Evolutionary conservation across 2,888 invertebrate species (phyloP).

Genomic region (Dasysyrphus albostriatus): DNA sequence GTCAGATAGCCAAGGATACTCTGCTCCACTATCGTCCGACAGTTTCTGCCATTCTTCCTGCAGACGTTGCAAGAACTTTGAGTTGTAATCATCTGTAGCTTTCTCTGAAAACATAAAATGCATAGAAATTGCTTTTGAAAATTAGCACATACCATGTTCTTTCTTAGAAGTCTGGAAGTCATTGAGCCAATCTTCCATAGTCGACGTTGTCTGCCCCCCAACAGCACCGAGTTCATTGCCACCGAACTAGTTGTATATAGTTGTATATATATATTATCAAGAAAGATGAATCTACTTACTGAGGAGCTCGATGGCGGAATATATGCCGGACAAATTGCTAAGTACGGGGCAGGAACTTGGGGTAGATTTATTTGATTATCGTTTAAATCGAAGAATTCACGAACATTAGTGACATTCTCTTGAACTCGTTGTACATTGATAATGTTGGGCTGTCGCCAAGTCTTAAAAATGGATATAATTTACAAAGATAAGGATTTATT

Average conservation of each 20-base stretch:
- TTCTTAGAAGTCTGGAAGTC: constrained; percentile 86
- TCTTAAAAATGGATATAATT: constrained; percentile 58
- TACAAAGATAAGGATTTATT: background rate
- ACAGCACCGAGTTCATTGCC: constrained; percentile 84
- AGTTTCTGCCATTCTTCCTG: constrained; percentile 92
- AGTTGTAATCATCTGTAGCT: constrained; percentile 86
- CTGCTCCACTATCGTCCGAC: constrained; percentile 83
- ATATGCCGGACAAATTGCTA: constrained; percentile 77
- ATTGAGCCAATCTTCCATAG: constrained; percentile 82
- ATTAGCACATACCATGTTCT: constrained; percentile 82
- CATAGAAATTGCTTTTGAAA: background rate
- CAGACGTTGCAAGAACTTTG: constrained; percentile 87
- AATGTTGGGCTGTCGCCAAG: constrained; percentile 77
- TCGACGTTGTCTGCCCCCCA: constrained; percentile 79
- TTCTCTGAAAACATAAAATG: constrained; percentile 81
- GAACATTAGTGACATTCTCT: constrained; percentile 79
- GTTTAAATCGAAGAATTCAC: constrained; percentile 81
- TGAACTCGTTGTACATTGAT: constrained; percentile 79
- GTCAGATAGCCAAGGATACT: constrained; percentile 90
- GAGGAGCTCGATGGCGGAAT: constrained; percentile 30
- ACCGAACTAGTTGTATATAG: too few relatives aligned
- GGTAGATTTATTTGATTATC: constrained; percentile 72
- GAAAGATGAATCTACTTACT: constrained; percentile 37
- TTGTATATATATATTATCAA: too few relatives aligned
- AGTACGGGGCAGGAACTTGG: constrained; percentile 70